Base-by-base conservation (phyloP, 2,888 invertebrate genomes). In the Drosophila multiciliata region DNA sequence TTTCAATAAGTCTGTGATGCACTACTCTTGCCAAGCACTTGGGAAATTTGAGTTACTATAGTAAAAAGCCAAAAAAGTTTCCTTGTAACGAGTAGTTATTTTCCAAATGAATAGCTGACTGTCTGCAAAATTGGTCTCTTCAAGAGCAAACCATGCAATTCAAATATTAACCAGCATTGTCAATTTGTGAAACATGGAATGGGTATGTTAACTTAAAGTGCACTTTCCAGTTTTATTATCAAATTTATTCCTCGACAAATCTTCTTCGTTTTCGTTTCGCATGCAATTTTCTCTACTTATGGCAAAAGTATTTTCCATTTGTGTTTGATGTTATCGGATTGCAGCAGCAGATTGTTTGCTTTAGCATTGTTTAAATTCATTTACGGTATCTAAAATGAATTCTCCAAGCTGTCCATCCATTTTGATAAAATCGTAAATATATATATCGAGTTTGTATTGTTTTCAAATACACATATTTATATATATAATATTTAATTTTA, bases 251-350 rank as follows among this genome's bases (percentile, higher is more conserved):
- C 8, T n/a, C 23, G n/a, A 23, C 1, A 11, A 6, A n/a, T 45
- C 20, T 33, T 15, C 35, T 48, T 49, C 2, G 7, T 35, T 17
- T 59, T 23, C 9, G 4, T 17, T 36, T 26, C 32, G 9, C 23
- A 38, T n/a, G 48, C 36, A 33, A n/a, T 50, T 60, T 9, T 2
- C 29, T 26, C 3, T 42, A 17, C 15, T n/a, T 59, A 12, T 9
- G 53, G 26, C 12, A n/a, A 40, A 32, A 61, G 20, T 33, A 29
- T 55, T 55, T 36, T 55, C 45, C 45, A 36, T 55, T 48, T 61
- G 20, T 29, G 12, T 61, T 61, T 50, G 29, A 49, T 35, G 49
- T 50, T 45, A 64, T 64, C 55, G 20, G 35, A 55, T 55, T 55
- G 48, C 35, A 57, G 32, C 29, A 4, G 32, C 29, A 4, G 20